Percentiles rank a stretch among this genome's conserved stretches.
These are phyloP conservation scores for Forficula auricularia DNA, from an alignment of 1,140 invertebrate species.

Conservation along the genomic window DNA sequence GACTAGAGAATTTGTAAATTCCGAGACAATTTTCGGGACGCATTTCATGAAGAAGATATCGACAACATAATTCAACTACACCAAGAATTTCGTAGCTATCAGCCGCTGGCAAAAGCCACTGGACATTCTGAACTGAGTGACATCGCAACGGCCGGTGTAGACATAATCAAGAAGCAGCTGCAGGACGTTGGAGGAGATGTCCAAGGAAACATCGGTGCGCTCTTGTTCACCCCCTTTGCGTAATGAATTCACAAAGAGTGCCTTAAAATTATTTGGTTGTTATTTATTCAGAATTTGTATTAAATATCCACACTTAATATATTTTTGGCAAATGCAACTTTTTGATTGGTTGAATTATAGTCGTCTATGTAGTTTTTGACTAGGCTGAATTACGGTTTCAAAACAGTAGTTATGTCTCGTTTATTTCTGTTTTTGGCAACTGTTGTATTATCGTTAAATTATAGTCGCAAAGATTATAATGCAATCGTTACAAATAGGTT, in stretches of 20 bases:
- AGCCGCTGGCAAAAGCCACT: conserved; percentile 36
- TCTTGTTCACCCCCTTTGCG: conserved; percentile 29
- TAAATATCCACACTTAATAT: too few species aligned
- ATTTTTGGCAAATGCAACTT: too few species aligned
- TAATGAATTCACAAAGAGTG: conserved; percentile 43
- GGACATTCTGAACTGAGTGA: conserved; percentile 40
- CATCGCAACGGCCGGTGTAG: conserved; percentile 40
- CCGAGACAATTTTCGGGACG: conserved; percentile 41
- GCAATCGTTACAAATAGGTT: too few species aligned
- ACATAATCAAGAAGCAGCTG: conserved; percentile 43
- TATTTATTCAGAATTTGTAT: too few species aligned
- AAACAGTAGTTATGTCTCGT: too few species aligned
- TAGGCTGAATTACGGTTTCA: too few species aligned
- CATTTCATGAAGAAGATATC: conserved; percentile 31
- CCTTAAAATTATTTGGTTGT: too few species aligned
- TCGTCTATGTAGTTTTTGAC: too few species aligned
- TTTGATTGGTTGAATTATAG: too few species aligned
- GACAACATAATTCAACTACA: conserved; percentile 44
- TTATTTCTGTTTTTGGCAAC: too few species aligned
- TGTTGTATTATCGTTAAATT: too few species aligned
- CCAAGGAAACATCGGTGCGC: conserved; percentile 30
- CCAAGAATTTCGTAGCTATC: conserved; percentile 44
- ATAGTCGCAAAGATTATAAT: too few species aligned
- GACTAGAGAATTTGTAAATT: conserved; percentile 49
- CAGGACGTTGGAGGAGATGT: conserved; percentile 26